Evolutionary conservation across 2,113 vertebrate genomes (phyloP).

Genomic region (Osmerus mordax): DNA sequence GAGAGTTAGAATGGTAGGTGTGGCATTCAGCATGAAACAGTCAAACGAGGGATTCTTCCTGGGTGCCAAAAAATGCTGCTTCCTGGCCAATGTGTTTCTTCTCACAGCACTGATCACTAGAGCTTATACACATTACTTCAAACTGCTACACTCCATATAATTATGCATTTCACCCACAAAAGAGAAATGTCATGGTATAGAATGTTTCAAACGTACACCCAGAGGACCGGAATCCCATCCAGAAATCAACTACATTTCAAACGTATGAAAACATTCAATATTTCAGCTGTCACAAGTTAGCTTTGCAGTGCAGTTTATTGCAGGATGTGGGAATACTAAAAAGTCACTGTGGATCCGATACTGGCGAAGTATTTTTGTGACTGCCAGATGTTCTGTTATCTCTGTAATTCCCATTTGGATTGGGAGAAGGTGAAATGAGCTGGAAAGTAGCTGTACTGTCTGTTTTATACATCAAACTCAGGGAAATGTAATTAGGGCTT

Average conservation of each 20-base stretch:
- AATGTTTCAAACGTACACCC: conserved; percentile 38
- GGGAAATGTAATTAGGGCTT: conserved; percentile 68
- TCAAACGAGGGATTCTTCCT: conserved; percentile 26
- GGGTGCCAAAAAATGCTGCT: conserved; percentile 19
- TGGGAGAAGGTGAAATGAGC: conserved; percentile 63
- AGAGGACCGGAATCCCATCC: conserved; percentile 36
- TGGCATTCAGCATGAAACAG: conserved; percentile 27
- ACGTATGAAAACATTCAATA: conserved; percentile 34
- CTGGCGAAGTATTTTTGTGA: conserved; percentile 63
- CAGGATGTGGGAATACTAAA: conserved; percentile 63
- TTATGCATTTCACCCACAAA: conserved; percentile 15
- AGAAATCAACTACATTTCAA: conserved; percentile 15
- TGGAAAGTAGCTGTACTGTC: conserved; percentile 68
- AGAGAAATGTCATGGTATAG: conserved; percentile 17
- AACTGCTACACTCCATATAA: conserved; percentile 4
- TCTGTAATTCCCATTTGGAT: conserved; percentile 67
- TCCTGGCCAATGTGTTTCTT: no score
- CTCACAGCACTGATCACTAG: no score
- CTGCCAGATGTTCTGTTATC: conserved; percentile 73
- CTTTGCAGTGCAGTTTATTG: conserved; percentile 54
- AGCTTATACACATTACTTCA: not conserved
- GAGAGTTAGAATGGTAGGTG: not conserved
- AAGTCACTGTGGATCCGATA: conserved; percentile 59
- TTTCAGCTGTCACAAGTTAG: conserved; percentile 46
- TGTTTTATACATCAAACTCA: conserved; percentile 68